Evolutionary conservation across 2,113 vertebrate species (phyloP).

Genomic region (Campylorhamphus procurvoides): DNA sequence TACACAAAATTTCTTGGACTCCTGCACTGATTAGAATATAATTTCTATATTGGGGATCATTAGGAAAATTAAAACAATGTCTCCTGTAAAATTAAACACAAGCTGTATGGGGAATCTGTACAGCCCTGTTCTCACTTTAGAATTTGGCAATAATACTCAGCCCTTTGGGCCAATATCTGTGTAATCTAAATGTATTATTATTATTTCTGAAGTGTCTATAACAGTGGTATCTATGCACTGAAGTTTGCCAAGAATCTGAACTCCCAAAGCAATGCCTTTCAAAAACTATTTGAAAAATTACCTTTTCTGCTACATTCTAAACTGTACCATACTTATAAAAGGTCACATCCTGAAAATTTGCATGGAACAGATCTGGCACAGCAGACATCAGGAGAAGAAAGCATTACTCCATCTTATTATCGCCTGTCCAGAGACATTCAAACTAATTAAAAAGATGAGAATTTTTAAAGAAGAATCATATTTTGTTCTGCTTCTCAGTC

Average conservation of each 20-base stretch:
- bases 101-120: not conserved
- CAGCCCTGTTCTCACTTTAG: not conserved
- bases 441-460: not conserved
- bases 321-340: not conserved
- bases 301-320: not conserved
- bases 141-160: constrained; percentile 2
- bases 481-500: constrained; percentile 24
- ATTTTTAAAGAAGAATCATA: not conserved
- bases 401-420: not conserved
- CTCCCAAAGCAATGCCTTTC: not conserved
- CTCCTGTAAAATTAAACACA: constrained; percentile 49
- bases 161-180: constrained; percentile 6
- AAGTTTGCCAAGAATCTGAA: constrained; percentile 4
- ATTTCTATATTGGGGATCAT: constrained; percentile 37
- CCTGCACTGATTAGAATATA: not conserved
- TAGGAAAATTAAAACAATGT: constrained; percentile 60
- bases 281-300: not conserved
- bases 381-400: not conserved
- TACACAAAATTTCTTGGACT: constrained; percentile 32
- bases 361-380: not conserved
- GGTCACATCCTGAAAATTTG: not conserved
- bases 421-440: not conserved
- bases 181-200: constrained; percentile 34
- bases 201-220: constrained; percentile 14
- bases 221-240: not conserved